These are phyloP conservation scores for Cepaea hortensis DNA, from an alignment of 2,888 invertebrate genomes.

Conservation along the genomic window DNA sequence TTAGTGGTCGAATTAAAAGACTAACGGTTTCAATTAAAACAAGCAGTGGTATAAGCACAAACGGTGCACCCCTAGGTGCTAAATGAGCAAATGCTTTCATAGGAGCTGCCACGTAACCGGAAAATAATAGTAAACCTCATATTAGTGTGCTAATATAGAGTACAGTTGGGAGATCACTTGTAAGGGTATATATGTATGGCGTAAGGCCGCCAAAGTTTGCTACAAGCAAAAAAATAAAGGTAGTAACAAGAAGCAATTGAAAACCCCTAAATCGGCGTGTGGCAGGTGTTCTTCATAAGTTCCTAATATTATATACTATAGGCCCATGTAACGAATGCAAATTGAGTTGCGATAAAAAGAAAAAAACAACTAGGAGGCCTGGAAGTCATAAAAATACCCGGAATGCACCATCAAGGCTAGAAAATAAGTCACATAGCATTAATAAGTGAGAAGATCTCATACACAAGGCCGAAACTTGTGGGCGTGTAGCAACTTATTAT, in stretches of 20 bases:
- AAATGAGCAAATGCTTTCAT: constrained; percentile 83
- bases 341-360: no score
- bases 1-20: constrained; percentile 84
- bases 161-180: constrained; percentile 82
- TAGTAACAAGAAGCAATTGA: no score
- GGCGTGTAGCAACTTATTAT: no score
- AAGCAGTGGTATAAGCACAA: constrained; percentile 83
- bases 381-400: no score
- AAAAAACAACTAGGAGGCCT: no score
- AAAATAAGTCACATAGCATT: constrained; percentile 18
- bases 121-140: constrained; percentile 83
- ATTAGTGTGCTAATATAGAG: constrained; percentile 81
- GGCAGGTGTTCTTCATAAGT: no score
- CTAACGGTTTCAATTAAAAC: constrained; percentile 86
- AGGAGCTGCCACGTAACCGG: constrained; percentile 82
- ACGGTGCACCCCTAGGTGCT: constrained; percentile 83
- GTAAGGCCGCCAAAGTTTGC: constrained; percentile 83
- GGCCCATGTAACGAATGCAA: no score
- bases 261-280: no score
- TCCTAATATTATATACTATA: no score
- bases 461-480: constrained; percentile 34
- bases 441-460: not conserved
- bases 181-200: constrained; percentile 84
- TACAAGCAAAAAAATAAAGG: constrained; percentile 77
- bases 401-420: constrained; percentile 55